Conservation (phyloP, 2,113 vertebrate species). For the Tragelaphus buxtoni region DNA sequence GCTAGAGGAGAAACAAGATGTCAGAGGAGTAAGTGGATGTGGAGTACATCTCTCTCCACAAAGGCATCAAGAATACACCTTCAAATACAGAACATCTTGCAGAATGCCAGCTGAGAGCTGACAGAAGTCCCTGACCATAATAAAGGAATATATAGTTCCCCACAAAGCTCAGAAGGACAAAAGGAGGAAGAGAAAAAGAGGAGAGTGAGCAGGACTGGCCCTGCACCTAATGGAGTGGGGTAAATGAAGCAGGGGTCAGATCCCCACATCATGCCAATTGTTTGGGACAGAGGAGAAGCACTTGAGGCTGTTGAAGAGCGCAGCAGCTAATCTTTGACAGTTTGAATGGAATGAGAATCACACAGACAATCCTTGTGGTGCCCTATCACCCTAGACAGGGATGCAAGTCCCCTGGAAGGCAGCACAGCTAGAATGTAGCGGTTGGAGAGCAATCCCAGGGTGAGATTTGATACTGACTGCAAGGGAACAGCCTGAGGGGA, state of each 20-base stretch:
- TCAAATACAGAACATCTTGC: neutral
- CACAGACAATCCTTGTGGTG: neutral
- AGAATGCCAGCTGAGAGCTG: neutral
- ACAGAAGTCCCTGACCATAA: neutral
- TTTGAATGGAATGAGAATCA: neutral
- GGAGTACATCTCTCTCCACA: neutral
- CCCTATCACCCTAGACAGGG: neutral
- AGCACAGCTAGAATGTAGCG: neutral
- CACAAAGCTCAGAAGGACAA: neutral
- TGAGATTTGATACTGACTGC: neutral
- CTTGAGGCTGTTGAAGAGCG: neutral
- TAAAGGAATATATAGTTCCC: neutral
- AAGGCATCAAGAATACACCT: neutral
- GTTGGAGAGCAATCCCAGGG: neutral
- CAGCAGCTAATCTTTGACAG: neutral
- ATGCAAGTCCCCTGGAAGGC: neutral
- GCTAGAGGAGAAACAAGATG: neutral
- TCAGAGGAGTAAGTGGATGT: neutral
- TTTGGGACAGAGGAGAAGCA: neutral
- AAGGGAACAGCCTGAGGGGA: neutral
- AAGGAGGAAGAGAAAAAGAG: neutral
- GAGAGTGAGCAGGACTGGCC: neutral
- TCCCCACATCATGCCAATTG: neutral
- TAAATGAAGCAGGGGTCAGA: neutral
- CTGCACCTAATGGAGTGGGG: neutral